Conservation (phyloP, 2,888 invertebrate species). For the Esperia sulphurella region DNA sequence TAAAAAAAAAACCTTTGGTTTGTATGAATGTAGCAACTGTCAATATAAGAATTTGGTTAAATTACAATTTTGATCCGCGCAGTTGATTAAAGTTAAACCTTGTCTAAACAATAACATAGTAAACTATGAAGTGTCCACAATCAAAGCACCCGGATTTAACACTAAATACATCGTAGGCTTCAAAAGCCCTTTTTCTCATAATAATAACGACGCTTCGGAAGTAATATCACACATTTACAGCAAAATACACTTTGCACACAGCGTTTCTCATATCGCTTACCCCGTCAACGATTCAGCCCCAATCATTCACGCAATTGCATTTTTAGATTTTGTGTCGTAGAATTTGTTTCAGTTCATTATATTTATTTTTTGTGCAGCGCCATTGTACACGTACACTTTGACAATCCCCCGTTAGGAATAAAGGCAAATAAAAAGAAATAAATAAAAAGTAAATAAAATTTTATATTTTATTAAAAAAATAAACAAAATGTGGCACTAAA, state of each 20-base stretch:
- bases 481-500: conserved; percentile 43
- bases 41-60: conserved; percentile 10
- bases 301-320: conserved; percentile 55
- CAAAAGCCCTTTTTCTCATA: conserved; percentile 58
- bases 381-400: conserved; percentile 67
- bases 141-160: conserved; percentile 78
- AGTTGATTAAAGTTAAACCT: conserved; percentile 43
- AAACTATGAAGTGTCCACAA: conserved; percentile 75
- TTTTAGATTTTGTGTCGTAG: conserved; percentile 40
- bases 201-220: conserved; percentile 68
- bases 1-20: too few relatives aligned
- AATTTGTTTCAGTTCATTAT: conserved; percentile 53
- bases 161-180: conserved; percentile 76
- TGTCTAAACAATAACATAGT: conserved; percentile 69
- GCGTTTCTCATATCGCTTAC: conserved; percentile 47
- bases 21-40: too few relatives aligned
- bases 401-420: conserved; percentile 50
- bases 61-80: conserved; percentile 27
- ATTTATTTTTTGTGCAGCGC: conserved; percentile 67
- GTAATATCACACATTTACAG: conserved; percentile 77
- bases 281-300: conserved; percentile 32
- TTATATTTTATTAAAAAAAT: conserved; percentile 61
- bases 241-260: conserved; percentile 67
- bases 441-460: conserved; percentile 39
- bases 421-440: conserved; percentile 36